These are phyloP conservation scores for Boloria euphrosyne DNA, from an alignment of 2,888 invertebrate species.

Conservation along the genomic window DNA sequence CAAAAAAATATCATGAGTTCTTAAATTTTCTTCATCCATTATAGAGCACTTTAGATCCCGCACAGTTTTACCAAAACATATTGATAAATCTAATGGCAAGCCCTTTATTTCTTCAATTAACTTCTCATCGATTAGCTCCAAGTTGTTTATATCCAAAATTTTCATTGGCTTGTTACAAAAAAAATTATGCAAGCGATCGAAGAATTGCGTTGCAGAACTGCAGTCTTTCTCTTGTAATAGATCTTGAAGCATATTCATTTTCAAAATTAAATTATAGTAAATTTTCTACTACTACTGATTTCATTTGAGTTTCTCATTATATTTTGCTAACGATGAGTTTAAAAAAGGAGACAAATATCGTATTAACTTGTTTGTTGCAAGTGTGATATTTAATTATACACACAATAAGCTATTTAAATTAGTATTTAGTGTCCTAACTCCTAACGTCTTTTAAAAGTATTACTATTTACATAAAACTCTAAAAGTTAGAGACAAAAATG, in stretches of 20 bases:
- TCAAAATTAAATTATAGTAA: background rate
- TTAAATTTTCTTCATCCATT: conserved; percentile 48
- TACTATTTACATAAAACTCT: no score
- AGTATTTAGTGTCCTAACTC: no score
- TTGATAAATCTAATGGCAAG: conserved; percentile 40
- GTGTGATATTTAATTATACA: no score
- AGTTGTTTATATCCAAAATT: conserved; percentile 37
- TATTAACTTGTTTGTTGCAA: no score
- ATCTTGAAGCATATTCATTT: conserved; percentile 20
- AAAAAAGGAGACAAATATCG: no score
- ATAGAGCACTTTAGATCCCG: conserved; percentile 61
- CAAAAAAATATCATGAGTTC: conserved; percentile 60
- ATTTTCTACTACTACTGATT: background rate
- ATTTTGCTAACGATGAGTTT: no score
- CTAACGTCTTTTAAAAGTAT: no score
- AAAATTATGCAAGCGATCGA: conserved; percentile 39
- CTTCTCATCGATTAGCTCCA: conserved; percentile 54
- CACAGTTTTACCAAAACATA: conserved; percentile 66
- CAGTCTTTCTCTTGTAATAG: conserved; percentile 15
- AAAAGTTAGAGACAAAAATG: no score
- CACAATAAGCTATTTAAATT: no score
- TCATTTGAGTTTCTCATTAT: background rate
- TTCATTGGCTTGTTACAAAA: conserved; percentile 33
- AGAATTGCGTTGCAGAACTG: conserved; percentile 36
- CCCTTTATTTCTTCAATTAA: conserved; percentile 58